Evolutionary conservation across 1,140 invertebrate species (phyloP).

Genomic region (Hyles euphorbiae): DNA sequence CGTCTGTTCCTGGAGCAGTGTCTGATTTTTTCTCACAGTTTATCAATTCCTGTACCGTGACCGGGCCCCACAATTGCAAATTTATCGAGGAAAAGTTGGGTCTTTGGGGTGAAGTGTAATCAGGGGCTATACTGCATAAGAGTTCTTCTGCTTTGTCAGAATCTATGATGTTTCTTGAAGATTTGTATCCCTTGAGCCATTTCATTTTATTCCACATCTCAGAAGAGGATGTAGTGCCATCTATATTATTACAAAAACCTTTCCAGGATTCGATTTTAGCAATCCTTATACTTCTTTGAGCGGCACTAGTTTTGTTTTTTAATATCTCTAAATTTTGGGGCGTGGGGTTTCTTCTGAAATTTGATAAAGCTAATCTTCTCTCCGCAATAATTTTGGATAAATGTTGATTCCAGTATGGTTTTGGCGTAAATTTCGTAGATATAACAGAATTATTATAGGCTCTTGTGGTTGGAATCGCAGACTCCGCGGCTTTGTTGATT

Average conservation of each 20-base stretch:
- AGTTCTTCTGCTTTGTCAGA: slow-evolving; percentile 16
- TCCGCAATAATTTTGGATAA: too few species aligned
- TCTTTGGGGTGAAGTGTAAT: background rate
- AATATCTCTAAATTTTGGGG: too few species aligned
- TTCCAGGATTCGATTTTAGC: slow-evolving; percentile 24
- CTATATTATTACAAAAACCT: slow-evolving; percentile 21
- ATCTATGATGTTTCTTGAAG: too few species aligned
- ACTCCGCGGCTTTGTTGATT: too few species aligned
- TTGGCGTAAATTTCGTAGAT: too few species aligned
- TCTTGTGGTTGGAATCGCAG: too few species aligned
- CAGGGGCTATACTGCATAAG: slow-evolving; percentile 9
- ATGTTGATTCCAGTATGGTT: too few species aligned
- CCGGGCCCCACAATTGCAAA: slow-evolving; percentile 7
- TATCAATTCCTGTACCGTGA: slow-evolving; percentile 22
- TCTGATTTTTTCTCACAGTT: slow-evolving; percentile 30
- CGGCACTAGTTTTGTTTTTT: too few species aligned
- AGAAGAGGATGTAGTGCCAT: slow-evolving; percentile 17
- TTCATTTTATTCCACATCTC: slow-evolving; percentile 31
- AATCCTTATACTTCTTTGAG: slow-evolving; percentile 15
- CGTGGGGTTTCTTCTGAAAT: too few species aligned
- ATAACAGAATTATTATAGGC: too few species aligned
- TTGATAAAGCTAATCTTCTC: too few species aligned
- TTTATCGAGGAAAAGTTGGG: slow-evolving; percentile 4
- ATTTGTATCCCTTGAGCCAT: slow-evolving; percentile 23
- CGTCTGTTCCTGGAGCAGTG: slow-evolving; percentile 27